Percentiles rank a stretch among this genome's conserved stretches.
Evolutionary conservation across 2,113 vertebrate species (phyloP).

Genomic region (Cyanoderma ruficeps): DNA sequence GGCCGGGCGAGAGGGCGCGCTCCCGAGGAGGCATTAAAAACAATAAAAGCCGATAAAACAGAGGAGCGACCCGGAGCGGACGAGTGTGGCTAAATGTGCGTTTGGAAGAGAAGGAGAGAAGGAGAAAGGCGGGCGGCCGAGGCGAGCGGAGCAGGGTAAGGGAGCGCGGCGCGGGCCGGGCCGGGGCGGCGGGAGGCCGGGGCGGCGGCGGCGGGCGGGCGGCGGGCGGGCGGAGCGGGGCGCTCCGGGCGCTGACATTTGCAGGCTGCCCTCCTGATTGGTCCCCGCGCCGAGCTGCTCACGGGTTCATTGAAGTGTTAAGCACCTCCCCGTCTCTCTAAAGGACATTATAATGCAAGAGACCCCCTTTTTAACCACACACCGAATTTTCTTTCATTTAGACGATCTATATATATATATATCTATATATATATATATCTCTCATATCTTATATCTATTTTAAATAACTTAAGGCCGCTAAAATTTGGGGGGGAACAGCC

Average conservation of each 20-base stretch:
- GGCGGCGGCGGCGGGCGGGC: no score
- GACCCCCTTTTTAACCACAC: constrained; percentile 98
- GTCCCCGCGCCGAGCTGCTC: no score
- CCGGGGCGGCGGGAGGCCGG: no score
- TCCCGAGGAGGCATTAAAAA: not conserved
- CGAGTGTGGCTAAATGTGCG: not conserved
- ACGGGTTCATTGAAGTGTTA: no score
- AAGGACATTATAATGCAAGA: constrained; percentile 98
- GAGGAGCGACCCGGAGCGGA: not conserved
- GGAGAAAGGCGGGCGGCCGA: not conserved
- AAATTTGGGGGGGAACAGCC: constrained; percentile 87
- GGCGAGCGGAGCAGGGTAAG: not conserved
- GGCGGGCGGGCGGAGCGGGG: no score
- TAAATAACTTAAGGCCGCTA: constrained; percentile 94
- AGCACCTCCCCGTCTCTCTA: no score
- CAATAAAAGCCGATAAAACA: not conserved
- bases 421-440: constrained; percentile 48
- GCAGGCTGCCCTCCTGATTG: no score
- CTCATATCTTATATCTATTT: constrained; percentile 83
- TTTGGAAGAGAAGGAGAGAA: constrained; percentile 5
- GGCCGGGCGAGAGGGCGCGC: not conserved
- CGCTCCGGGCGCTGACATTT: no score
- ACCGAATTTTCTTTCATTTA: constrained; percentile 98
- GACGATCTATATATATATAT: constrained; percentile 81
- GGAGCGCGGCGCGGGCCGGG: no score